Percentiles rank a stretch among this genome's conserved stretches.
Conservation (phyloP, 2,888 invertebrate species). For the Diaphora mendica region DNA sequence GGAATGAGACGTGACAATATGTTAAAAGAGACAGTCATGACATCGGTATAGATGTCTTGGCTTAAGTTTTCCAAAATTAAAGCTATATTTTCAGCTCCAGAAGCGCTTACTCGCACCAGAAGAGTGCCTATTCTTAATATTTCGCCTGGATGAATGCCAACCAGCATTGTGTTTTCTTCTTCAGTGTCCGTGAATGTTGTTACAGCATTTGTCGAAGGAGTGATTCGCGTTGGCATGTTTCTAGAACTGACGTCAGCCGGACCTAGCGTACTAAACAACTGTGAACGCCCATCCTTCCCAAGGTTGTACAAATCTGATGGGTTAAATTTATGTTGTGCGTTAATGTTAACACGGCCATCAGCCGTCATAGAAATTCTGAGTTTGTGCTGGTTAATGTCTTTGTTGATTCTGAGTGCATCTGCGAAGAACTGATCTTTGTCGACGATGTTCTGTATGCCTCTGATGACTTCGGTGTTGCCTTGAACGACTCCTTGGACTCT, state of each 20-base stretch:
- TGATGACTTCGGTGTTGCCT: slow-evolving; percentile 86
- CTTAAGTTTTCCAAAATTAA: slow-evolving; percentile 71
- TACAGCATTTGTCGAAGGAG: slow-evolving; percentile 57
- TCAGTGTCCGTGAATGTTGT: slow-evolving; percentile 56
- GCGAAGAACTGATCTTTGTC: slow-evolving; percentile 87
- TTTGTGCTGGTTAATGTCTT: slow-evolving; percentile 82
- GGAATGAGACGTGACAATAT: slow-evolving; percentile 71
- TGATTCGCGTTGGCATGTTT: slow-evolving; percentile 70
- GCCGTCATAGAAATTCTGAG: slow-evolving; percentile 80
- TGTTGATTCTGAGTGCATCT: slow-evolving; percentile 83
- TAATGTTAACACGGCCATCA: slow-evolving; percentile 79
- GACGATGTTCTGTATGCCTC: slow-evolving; percentile 80
- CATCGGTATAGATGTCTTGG: slow-evolving; percentile 71
- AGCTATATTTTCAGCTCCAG: slow-evolving; percentile 74
- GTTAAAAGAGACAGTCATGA: slow-evolving; percentile 77
- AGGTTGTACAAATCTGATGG: slow-evolving; percentile 72
- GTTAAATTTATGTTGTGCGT: slow-evolving; percentile 75
- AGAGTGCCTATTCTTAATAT: slow-evolving; percentile 73
- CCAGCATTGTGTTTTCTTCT: slow-evolving; percentile 63
- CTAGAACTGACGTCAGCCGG: slow-evolving; percentile 60
- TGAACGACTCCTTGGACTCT: slow-evolving; percentile 77
- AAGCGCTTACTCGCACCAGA: slow-evolving; percentile 70
- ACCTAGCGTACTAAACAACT: slow-evolving; percentile 71
- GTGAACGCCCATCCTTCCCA: slow-evolving; percentile 66
- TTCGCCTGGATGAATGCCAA: slow-evolving; percentile 77